Conservation (phyloP, 2,113 vertebrate species). For the Sporophila hypoxantha region DNA sequence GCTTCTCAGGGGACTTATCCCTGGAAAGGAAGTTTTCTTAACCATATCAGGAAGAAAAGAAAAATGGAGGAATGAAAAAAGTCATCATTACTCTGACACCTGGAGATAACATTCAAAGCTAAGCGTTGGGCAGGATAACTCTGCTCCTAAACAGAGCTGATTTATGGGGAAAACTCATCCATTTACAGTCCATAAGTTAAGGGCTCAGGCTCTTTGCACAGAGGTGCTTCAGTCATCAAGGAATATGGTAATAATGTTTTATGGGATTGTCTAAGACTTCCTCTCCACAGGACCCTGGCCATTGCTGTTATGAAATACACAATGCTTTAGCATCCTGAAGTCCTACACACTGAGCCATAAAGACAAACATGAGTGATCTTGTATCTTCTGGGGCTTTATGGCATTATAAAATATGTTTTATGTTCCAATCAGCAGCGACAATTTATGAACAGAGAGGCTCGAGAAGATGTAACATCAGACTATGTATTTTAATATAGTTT, state of each 20-base stretch:
- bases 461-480: conserved; percentile 46
- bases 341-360: conserved; percentile 57
- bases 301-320: conserved; percentile 38
- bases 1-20: not conserved
- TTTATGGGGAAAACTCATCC: conserved; percentile 55
- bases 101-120: not conserved
- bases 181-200: conserved; percentile 42
- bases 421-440: conserved; percentile 61
- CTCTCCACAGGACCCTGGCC: not conserved
- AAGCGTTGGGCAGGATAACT: not conserved
- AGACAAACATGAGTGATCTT: conserved; percentile 68
- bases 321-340: conserved; percentile 15
- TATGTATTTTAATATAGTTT: conserved; percentile 63
- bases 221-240: conserved; percentile 23
- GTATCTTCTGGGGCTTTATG: conserved; percentile 64
- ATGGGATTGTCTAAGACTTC: conserved; percentile 29
- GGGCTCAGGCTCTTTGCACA: not conserved
- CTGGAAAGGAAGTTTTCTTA: not conserved
- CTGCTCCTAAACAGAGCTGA: conserved; percentile 33
- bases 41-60: not conserved
- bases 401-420: conserved; percentile 66
- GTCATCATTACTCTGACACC: not conserved
- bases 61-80: not conserved
- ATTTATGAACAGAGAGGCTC: conserved; percentile 63
- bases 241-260: conserved; percentile 43